A percentile compares a stretch with the other conserved stretches of the same genome.
These are phyloP conservation scores for Thymelicus acteon DNA, from an alignment of 2,888 invertebrate species.

Conservation along the genomic window DNA sequence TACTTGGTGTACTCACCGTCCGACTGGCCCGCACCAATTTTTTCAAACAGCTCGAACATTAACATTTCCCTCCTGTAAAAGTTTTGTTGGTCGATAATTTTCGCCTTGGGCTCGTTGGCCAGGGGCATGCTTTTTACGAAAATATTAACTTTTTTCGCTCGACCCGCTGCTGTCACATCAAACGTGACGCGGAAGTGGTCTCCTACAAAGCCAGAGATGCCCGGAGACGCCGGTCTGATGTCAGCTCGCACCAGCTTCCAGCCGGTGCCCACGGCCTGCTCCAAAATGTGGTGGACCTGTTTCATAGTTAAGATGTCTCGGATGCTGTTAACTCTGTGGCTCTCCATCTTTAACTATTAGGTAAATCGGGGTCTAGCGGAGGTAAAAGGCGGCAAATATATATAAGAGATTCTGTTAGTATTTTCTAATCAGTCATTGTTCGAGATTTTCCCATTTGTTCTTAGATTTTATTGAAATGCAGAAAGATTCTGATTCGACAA, in stretches of 20 bases:
- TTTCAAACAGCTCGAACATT: conserved; percentile 62
- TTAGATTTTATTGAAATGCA: background rate
- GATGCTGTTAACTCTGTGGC: conserved; percentile 20
- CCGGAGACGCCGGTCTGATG: conserved; percentile 56
- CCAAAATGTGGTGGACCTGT: conserved; percentile 54
- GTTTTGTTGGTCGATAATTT: conserved; percentile 58
- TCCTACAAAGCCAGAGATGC: conserved; percentile 68
- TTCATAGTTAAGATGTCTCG: conserved; percentile 54
- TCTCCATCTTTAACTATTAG: conserved; percentile 23
- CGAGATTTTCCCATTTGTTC: background rate
- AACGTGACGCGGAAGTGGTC: conserved; percentile 63
- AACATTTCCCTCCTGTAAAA: conserved; percentile 63
- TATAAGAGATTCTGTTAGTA: background rate
- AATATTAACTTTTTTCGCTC: conserved; percentile 50
- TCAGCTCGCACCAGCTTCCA: conserved; percentile 49
- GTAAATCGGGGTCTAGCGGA: background rate
- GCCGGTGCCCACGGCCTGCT: conserved; percentile 43
- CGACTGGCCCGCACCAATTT: conserved; percentile 49
- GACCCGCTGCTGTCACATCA: conserved; percentile 47
- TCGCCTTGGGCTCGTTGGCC: conserved; percentile 62
- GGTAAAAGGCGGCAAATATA: background rate
- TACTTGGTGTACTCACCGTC: background rate
- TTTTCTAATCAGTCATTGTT: background rate
- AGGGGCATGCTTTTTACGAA: conserved; percentile 68
- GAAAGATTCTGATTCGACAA: background rate